Evolutionary conservation across 2,888 invertebrate genomes (phyloP), one percentile per base, ranked within the genome.

Genomic region (Polydrusus tereticollis): DNA sequence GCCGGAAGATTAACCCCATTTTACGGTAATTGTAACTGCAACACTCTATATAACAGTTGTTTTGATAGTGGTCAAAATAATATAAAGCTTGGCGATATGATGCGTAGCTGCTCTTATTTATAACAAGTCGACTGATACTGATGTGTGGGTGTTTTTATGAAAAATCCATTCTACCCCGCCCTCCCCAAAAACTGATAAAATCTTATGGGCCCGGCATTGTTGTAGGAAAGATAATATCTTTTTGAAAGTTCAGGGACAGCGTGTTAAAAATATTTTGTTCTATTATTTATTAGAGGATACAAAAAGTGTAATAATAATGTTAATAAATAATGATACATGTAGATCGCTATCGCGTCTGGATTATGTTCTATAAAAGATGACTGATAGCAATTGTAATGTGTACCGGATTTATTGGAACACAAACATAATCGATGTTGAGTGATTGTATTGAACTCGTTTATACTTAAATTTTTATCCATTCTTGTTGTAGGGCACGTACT

Each of bases 201-300:
- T 69, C 69, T 55, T 55, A 47, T 59, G 47, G 70, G 65, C 57
- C 57, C 50, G 70, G 70, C 70, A 70, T 70, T 70, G 70, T 70
- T 70, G 52, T 36, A 29, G 50, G 14, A 45, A 8, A 64, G 70
- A 70, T 70, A 70, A 41, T 20, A 16, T 65, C 65, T 50, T 29
- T 50, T 38, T 38, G 21, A 45, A 70, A 70, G 70, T 70, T 70
- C 70, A 70, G 64, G 70, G 70, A 58, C 70, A 55, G 62, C 72
- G 20, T 62, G 52, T 45, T 23, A 64, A 64, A 52, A 55, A 26
- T 47, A 26, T 62, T 55, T 3, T 50, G 26, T 29, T 55, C 52
- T 55, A 55, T 55, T 55, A 55, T 55, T 59, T 59, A 43, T 59
- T 38, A 59, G 41, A 59, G 41, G 59, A 59, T 59, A 59, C 12